These are phyloP conservation scores for Acanthiza pusilla DNA, from an alignment of 2,797 vertebrate genomes.

Conservation along the genomic window DNA sequence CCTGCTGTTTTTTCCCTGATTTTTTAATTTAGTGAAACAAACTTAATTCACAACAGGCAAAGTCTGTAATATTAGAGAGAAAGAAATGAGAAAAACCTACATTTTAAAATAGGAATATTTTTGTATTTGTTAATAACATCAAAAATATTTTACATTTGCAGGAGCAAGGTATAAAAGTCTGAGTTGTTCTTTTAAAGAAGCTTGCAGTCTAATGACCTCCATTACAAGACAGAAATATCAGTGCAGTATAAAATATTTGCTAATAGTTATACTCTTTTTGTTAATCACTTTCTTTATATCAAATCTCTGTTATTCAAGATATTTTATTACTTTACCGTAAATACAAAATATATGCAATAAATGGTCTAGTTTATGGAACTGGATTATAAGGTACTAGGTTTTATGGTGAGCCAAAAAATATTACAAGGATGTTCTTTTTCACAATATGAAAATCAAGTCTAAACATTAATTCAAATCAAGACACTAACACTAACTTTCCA, in stretches of 20 bases:
- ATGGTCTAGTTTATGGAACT: background rate
- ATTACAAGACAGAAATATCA: background rate
- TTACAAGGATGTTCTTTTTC: background rate
- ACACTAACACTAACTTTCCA: background rate
- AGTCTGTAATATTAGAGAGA: background rate
- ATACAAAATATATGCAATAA: background rate
- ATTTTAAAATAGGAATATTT: background rate
- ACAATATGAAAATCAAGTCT: background rate
- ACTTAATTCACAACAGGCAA: background rate
- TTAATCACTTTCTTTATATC: background rate
- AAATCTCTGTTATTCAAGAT: background rate
- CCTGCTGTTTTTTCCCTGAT: rapidly evolving
- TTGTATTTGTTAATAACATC: background rate
- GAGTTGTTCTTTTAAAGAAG: background rate
- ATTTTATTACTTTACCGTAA: background rate
- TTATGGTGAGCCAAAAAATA: background rate
- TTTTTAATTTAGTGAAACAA: background rate
- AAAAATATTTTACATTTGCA: background rate
- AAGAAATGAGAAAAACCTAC: background rate
- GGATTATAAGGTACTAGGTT: background rate
- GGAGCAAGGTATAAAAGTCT: background rate
- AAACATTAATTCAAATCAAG: background rate
- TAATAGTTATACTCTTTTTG: background rate
- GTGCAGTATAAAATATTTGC: background rate
- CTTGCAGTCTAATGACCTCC: background rate